These are phyloP conservation scores for Oreochromis grahami DNA, from an alignment of 2,797 vertebrate genomes.

Conservation along the genomic window DNA sequence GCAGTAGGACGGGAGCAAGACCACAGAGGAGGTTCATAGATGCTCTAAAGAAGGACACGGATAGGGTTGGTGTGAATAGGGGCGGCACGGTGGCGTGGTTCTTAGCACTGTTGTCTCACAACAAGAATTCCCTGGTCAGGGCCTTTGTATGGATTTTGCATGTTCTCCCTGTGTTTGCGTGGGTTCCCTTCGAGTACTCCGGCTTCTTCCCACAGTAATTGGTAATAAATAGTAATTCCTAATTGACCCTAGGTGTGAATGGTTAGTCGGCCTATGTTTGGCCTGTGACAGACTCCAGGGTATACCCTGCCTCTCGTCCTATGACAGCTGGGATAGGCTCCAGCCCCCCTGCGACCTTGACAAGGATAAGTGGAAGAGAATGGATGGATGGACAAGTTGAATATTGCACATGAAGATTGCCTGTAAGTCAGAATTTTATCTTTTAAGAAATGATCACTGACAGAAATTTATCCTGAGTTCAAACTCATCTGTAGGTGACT, in stretches of 20 bases:
- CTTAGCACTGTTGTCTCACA: not conserved
- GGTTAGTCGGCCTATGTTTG: not conserved
- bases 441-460: not conserved
- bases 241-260: not conserved
- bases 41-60: not conserved
- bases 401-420: not conserved
- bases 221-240: rapidly evolving
- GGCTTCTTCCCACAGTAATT: not conserved
- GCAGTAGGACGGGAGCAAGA: not conserved
- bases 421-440: not conserved
- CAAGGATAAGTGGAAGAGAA: not conserved
- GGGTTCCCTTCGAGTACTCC: not conserved
- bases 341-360: not conserved
- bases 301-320: not conserved
- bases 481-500: not conserved
- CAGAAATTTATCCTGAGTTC: not conserved
- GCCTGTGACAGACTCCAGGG: not conserved
- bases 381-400: not conserved
- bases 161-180: not conserved
- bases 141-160: not conserved
- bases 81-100: not conserved
- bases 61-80: not conserved
- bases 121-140: not conserved
- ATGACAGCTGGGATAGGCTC: not conserved
- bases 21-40: not conserved